Conservation (phyloP, 2,888 invertebrate species). For the Mamestra brassicae region DNA sequence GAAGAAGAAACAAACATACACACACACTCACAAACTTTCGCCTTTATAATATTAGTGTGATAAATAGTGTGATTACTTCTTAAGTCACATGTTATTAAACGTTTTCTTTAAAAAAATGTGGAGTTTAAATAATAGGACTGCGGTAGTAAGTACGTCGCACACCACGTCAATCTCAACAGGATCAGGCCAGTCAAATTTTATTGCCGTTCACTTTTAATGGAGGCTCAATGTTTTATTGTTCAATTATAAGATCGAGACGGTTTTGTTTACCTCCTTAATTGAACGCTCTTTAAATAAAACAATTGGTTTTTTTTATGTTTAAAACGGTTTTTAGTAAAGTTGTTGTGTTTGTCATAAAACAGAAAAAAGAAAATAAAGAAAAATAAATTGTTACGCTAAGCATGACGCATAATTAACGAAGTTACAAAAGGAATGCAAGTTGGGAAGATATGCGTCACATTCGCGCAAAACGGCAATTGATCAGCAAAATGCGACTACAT, state of each 20-base stretch:
- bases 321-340: neutral
- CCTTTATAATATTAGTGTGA: no score
- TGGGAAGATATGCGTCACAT: no score
- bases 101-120: neutral
- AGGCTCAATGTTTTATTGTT: constrained; percentile 80
- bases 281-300: constrained; percentile 45
- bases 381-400: no score
- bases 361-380: no score
- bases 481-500: no score
- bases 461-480: no score
- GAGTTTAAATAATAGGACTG: constrained; percentile 52
- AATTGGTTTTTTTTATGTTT: constrained; percentile 34
- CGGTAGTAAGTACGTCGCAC: constrained; percentile 24
- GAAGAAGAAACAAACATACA: no score
- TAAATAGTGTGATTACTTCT: no score
- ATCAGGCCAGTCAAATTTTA: constrained; percentile 80
- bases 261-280: constrained; percentile 58
- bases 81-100: neutral
- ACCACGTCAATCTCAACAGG: constrained; percentile 73
- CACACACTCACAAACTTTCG: no score
- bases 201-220: constrained; percentile 82
- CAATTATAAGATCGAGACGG: constrained; percentile 77
- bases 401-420: no score
- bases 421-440: no score
- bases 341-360: constrained; percentile 4